These are phyloP conservation scores for Acrobasis suavella DNA, from an alignment of 2,888 invertebrate genomes.

Conservation along the genomic window DNA sequence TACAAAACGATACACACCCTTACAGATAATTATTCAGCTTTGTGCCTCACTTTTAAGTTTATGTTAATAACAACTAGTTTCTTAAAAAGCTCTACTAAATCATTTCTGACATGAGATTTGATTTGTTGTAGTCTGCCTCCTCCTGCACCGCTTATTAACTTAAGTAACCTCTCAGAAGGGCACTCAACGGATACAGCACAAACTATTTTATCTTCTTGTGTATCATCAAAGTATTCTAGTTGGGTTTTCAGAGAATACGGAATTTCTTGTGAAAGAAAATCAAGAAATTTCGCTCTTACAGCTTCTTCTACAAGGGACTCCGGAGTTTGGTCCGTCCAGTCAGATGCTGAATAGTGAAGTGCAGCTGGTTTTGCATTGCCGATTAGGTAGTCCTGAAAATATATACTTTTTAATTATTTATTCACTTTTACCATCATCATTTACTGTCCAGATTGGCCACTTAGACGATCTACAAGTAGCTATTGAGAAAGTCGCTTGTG, in stretches of 20 bases:
- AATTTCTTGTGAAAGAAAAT: conserved; percentile 91
- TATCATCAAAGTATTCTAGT: conserved; percentile 86
- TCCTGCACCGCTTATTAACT: conserved; percentile 85
- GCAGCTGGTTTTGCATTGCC: conserved; percentile 84
- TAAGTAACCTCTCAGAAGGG: conserved; percentile 83
- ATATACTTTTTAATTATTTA: too few relatives aligned
- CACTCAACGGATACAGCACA: conserved; percentile 85
- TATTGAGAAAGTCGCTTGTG: too few relatives aligned
- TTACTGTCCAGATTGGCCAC: too few relatives aligned
- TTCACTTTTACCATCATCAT: too few relatives aligned
- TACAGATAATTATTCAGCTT: conserved; percentile 25
- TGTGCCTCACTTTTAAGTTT: conserved; percentile 51
- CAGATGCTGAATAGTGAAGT: conserved; percentile 86
- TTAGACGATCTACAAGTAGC: too few relatives aligned
- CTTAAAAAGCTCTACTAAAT: conserved; percentile 85
- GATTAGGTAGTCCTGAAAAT: conserved; percentile 85
- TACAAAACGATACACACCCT: not conserved
- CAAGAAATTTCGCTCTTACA: conserved; percentile 91
- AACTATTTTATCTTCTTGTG: conserved; percentile 71
- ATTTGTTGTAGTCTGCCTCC: conserved; percentile 88
- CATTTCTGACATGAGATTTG: conserved; percentile 84
- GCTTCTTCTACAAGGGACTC: conserved; percentile 87
- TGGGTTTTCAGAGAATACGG: conserved; percentile 88
- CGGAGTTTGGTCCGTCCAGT: conserved; percentile 89
- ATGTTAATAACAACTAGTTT: conserved; percentile 78